Percentiles rank a stretch among this genome's conserved stretches.
Conservation (phyloP, 2,797 vertebrate genomes). For the Myotis pilosus region DNA sequence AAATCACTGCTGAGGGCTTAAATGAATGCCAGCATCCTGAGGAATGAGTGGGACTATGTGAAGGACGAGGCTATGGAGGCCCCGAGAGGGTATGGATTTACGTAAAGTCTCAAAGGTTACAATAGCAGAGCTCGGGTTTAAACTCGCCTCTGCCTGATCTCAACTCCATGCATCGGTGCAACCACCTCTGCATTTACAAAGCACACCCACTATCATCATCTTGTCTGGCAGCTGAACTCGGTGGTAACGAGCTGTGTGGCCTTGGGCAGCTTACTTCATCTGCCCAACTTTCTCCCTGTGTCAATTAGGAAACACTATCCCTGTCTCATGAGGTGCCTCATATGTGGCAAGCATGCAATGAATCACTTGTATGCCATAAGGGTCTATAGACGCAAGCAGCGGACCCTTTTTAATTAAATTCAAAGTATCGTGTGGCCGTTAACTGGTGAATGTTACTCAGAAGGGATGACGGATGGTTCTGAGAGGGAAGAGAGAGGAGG, state of each 20-base stretch:
- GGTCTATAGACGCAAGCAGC: too few relatives aligned
- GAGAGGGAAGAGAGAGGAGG: background rate
- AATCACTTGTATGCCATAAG: too few relatives aligned
- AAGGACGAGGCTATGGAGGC: background rate
- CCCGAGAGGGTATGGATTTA: background rate
- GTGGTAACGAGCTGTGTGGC: background rate
- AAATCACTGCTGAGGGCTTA: background rate
- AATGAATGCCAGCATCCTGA: background rate
- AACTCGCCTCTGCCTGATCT: background rate
- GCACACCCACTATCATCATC: background rate
- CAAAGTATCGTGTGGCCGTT: too few relatives aligned
- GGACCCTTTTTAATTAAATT: too few relatives aligned
- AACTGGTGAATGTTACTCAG: background rate
- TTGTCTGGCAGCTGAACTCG: background rate
- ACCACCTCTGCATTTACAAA: background rate
- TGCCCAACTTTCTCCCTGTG: background rate
- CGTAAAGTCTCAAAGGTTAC: background rate
- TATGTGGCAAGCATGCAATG: background rate
- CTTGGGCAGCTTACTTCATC: background rate
- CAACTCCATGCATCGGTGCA: rapidly evolving
- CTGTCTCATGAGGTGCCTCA: background rate
- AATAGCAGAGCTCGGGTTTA: background rate
- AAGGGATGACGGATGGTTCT: background rate
- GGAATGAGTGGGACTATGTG: background rate
- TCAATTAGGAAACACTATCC: background rate